phyloP scores from a whole-genome alignment of 2,797 vertebrate genomes.

The Pangasius sanitwongsei region DNA sequence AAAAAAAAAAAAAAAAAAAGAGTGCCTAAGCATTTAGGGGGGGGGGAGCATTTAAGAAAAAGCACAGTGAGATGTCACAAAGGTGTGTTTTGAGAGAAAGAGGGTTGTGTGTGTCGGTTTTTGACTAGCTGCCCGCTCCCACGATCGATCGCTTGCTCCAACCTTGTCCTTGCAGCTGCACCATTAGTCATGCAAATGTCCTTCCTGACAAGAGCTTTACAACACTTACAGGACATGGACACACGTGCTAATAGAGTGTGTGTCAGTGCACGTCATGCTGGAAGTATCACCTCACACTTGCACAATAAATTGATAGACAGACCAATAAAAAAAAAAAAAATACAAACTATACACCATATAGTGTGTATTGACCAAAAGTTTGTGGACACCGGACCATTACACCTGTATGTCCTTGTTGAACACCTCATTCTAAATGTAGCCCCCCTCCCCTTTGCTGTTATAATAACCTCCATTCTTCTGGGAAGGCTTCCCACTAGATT shows the following conservation, averaged over 20 bases:
- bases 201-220: conserved; percentile 70
- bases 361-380: neutral
- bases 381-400: neutral
- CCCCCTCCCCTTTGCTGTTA: no score
- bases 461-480: no score
- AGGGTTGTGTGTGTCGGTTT: conserved; percentile 29
- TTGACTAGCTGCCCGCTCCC: conserved; percentile 44
- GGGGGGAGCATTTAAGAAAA: no score
- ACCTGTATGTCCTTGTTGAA: no score
- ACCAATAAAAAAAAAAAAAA: no score
- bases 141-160: conserved; percentile 53
- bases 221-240: conserved; percentile 64
- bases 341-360: neutral
- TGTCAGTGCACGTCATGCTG: neutral
- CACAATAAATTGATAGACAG: neutral
- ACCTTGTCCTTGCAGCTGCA: conserved; percentile 48
- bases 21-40: neutral
- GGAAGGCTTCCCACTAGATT: neutral
- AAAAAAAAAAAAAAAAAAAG: neutral
- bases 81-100: neutral
- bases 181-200: conserved; percentile 77
- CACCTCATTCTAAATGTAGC: no score
- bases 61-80: neutral
- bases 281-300: neutral
- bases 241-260: neutral